Conservation (phyloP, 2,888 invertebrate species). For the Candidula unifasciata region DNA sequence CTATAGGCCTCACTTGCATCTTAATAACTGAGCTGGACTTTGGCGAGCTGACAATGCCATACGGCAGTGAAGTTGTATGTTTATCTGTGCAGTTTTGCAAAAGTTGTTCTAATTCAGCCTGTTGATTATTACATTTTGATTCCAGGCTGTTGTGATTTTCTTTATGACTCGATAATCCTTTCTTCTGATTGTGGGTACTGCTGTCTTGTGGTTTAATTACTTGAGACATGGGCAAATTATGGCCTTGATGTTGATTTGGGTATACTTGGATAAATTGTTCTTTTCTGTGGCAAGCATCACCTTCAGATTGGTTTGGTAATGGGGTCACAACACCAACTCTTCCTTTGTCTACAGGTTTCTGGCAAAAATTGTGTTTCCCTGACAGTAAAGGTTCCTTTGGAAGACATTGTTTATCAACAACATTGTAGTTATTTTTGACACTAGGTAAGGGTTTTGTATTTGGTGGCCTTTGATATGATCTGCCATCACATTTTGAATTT, state of each 20-base stretch:
- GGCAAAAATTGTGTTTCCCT: constrained; percentile 17
- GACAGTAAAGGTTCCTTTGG: constrained; percentile 11
- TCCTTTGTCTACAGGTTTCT: constrained; percentile 22
- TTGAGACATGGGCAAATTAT: constrained; percentile 22
- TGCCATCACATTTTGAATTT: background rate
- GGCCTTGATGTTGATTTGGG: constrained; percentile 20
- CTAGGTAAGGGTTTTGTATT: background rate
- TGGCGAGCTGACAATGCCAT: constrained; percentile 41
- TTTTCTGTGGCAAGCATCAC: background rate
- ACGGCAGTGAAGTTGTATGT: background rate
- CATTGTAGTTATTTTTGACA: background rate
- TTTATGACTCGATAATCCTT: background rate
- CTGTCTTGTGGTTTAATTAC: constrained; percentile 21
- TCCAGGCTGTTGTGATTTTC: background rate
- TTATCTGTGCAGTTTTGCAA: constrained; percentile 14
- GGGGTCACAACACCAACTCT: constrained; percentile 24
- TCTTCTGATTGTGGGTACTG: background rate
- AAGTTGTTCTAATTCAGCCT: constrained; percentile 30
- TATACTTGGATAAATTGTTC: background rate
- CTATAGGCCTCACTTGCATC: constrained; percentile 47
- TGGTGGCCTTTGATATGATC: background rate
- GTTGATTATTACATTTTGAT: background rate
- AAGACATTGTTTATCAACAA: background rate
- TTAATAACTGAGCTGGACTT: constrained; percentile 41
- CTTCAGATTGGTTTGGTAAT: background rate